Conservation (phyloP, 2,797 vertebrate genomes). For the Leptatherina wallacei region DNA sequence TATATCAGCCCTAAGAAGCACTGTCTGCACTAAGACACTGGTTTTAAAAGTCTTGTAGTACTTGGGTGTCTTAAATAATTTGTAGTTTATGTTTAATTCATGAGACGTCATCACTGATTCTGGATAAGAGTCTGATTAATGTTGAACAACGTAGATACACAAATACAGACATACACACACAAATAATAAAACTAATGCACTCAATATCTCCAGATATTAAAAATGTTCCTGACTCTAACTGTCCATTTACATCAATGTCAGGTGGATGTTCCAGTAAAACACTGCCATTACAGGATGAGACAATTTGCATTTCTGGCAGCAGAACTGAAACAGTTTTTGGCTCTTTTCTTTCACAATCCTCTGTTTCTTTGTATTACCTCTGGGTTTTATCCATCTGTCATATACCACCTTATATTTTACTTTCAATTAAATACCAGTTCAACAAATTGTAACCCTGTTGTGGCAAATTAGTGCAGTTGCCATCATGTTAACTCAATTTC, state of each 20-base stretch:
- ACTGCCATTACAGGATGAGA: slow-evolving; percentile 15
- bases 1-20: neutral
- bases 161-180: slow-evolving; percentile 6
- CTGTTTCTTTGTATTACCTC: neutral
- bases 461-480: too few relatives aligned
- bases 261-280: slow-evolving; percentile 8
- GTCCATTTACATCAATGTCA: neutral
- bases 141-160: slow-evolving; percentile 39
- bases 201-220: slow-evolving; percentile 28
- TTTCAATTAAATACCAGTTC: neutral
- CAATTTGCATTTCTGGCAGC: slow-evolving; percentile 26
- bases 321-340: neutral
- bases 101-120: slow-evolving; percentile 25
- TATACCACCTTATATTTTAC: neutral
- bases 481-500: neutral
- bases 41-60: slow-evolving; percentile 12
- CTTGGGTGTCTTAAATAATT: slow-evolving; percentile 20
- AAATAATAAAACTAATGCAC: slow-evolving; percentile 16
- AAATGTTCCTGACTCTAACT: slow-evolving; percentile 12
- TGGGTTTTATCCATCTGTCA: neutral
- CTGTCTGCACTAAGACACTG: slow-evolving; percentile 18
- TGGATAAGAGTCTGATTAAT: slow-evolving; percentile 42
- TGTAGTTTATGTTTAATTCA: slow-evolving; percentile 60
- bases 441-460: neutral
- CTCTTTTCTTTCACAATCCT: neutral